Base-by-base conservation (phyloP, 1,140 invertebrate genomes). In the Lineus longissimus region DNA sequence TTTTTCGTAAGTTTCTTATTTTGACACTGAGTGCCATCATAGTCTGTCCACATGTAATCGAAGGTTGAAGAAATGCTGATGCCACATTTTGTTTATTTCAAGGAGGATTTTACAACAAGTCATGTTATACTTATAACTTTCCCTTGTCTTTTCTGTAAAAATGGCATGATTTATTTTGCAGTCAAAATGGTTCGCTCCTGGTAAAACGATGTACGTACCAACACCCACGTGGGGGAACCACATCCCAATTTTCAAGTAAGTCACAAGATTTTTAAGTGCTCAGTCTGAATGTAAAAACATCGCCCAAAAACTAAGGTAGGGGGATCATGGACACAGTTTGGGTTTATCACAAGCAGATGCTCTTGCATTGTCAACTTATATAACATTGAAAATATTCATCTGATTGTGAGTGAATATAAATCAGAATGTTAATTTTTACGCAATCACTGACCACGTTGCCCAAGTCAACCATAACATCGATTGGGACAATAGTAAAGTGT, bases 171-270 rank as follows among this genome's bases (percentile, higher is more conserved):
- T 36, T n/a, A 30, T 55, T 22, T 73, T 78, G 59, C 64, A 85
- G 83, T 68, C 70, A 30, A 81, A 88, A 69, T 97, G 92, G 81
- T 94, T 93, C 81, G 85, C 88, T 36, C 89, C 89, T 13, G 87
- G 86, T 63, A 97, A 97, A 81, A 89, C 89, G 61, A 85, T 99
- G 56, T 98, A 95, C 84, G 73, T 99, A 69, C 95, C 97, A 19
- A 86, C 87, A n/a, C 97, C 97, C 11, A 91, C 96, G 0, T 99
- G 97, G 97, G 96, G 95, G 56, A 99, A 99, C 81, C 97, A 99
- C 79, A 89, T 87, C 0, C 93, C 95, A 31, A 87, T 99, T 68
- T 96, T 97, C 83, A 95, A 93, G 83, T 85, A 77, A 77, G 73
- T 74, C 63, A 61, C n/a, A n/a, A n/a, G n/a, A n/a, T n/a, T n/a